Conservation (phyloP, 1,140 invertebrate species). For the Pachypeltis micranthus region DNA sequence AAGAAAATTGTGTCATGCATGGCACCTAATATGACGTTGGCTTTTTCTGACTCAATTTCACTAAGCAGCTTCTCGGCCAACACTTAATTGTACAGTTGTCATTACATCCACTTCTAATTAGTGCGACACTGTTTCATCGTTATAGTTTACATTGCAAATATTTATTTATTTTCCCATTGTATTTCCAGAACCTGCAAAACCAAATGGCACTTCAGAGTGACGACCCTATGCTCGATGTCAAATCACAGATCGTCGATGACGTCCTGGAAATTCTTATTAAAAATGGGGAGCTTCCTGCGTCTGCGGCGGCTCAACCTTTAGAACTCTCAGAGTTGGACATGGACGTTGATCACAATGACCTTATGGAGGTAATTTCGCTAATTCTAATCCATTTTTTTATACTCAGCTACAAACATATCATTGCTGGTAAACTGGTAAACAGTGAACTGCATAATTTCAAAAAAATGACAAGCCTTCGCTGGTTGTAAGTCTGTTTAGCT, state of each 20-base stretch:
- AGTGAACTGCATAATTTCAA: too few species aligned
- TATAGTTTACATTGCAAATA: too few species aligned
- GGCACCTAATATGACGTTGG: too few species aligned
- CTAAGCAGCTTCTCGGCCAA: neutral
- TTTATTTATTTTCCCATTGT: neutral
- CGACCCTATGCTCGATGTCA: conserved; percentile 30
- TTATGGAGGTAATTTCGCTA: conserved; percentile 31
- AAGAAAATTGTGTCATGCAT: too few species aligned
- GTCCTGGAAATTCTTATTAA: conserved; percentile 90
- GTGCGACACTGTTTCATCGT: too few species aligned
- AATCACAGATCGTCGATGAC: conserved; percentile 77
- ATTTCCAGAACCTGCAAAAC: neutral
- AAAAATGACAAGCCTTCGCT: too few species aligned
- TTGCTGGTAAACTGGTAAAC: too few species aligned
- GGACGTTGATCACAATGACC: conserved; percentile 36
- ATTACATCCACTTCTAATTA: neutral
- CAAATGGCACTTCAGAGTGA: neutral
- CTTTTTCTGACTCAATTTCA: neutral
- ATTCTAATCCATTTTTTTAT: too few species aligned
- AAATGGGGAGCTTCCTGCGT: conserved; percentile 81
- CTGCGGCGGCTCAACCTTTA: conserved; percentile 55
- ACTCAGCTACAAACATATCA: too few species aligned
- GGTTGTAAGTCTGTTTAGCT: too few species aligned
- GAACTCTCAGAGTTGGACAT: conserved; percentile 28
- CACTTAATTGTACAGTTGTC: neutral